These are phyloP conservation scores for Florisuga fusca DNA, from an alignment of 2,797 vertebrate species.

Conservation along the genomic window DNA sequence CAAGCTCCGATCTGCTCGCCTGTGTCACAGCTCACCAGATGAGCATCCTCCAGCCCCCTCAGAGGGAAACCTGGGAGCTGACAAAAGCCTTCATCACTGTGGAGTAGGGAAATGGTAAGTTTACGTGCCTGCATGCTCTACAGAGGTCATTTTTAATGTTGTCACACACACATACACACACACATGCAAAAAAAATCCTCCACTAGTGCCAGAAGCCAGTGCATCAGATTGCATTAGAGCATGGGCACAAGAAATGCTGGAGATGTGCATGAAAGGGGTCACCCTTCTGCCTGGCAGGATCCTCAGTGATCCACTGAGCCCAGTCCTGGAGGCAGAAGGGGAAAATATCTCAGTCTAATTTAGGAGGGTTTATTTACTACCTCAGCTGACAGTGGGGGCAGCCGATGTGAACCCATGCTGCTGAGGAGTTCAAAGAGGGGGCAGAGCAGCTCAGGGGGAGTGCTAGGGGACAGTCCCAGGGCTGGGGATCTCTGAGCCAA, in stretches of 20 bases:
- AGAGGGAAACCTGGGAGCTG: background rate
- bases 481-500: background rate
- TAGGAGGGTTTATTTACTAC: background rate
- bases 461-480: fast-evolving
- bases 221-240: background rate
- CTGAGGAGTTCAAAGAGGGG: background rate
- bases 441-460: background rate
- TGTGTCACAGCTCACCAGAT: background rate
- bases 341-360: fast-evolving
- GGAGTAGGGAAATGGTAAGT: background rate
- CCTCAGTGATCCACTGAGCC: background rate
- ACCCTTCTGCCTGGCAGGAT: background rate
- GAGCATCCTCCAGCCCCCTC: background rate
- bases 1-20: fast-evolving
- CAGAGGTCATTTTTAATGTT: fast-evolving
- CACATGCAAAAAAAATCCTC: background rate
- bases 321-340: background rate
- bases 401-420: fast-evolving
- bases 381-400: background rate
- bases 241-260: background rate
- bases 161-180: background rate
- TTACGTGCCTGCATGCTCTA: fast-evolving
- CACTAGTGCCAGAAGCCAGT: background rate
- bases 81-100: background rate
- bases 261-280: fast-evolving